Conservation (phyloP, 1,140 invertebrate species). For the Drosophila pruinosa region DNA sequence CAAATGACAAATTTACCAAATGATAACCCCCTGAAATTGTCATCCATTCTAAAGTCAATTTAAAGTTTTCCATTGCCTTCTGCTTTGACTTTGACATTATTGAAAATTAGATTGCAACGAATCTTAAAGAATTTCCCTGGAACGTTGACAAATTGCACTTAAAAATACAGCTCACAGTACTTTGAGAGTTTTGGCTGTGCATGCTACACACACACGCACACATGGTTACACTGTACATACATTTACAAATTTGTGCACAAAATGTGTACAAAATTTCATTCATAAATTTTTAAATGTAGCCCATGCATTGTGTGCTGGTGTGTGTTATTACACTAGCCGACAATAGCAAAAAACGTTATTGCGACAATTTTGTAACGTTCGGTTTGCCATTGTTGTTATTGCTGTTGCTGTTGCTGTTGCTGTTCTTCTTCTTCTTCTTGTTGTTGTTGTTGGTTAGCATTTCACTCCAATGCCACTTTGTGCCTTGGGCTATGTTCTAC, state of each 20-base stretch:
- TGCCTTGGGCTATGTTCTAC: conserved; percentile 30
- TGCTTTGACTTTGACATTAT: conserved; percentile 8
- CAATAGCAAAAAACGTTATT: conserved; percentile 40
- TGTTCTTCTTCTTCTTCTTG: conserved; percentile 11
- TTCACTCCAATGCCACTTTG: conserved; percentile 40
- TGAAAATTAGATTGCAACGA: conserved; percentile 12
- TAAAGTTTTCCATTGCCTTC: background rate
- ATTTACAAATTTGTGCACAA: conserved; percentile 22
- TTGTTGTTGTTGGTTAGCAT: conserved; percentile 35
- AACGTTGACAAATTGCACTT: conserved; percentile 44
- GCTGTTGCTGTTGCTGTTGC: conserved; percentile 19
- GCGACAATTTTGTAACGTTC: conserved; percentile 18
- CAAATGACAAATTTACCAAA: conserved; percentile 10
- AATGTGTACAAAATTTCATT: conserved; percentile 61
- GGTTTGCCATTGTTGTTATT: conserved; percentile 16
- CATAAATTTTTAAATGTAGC: conserved; percentile 67
- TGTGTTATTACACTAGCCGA: conserved; percentile 59
- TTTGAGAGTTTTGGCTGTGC: conserved; percentile 25
- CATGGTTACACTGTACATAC: background rate
- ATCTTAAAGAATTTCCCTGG: background rate
- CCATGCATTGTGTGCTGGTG: background rate
- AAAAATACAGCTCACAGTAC: conserved; percentile 33
- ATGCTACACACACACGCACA: conserved; percentile 1
- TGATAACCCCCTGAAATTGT: conserved; percentile 1
- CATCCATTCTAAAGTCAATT: background rate